A percentile compares a stretch with the other conserved stretches of the same genome.
These are phyloP conservation scores for Pteruthius melanotis DNA, from an alignment of 2,113 vertebrate species.

Conservation along the genomic window DNA sequence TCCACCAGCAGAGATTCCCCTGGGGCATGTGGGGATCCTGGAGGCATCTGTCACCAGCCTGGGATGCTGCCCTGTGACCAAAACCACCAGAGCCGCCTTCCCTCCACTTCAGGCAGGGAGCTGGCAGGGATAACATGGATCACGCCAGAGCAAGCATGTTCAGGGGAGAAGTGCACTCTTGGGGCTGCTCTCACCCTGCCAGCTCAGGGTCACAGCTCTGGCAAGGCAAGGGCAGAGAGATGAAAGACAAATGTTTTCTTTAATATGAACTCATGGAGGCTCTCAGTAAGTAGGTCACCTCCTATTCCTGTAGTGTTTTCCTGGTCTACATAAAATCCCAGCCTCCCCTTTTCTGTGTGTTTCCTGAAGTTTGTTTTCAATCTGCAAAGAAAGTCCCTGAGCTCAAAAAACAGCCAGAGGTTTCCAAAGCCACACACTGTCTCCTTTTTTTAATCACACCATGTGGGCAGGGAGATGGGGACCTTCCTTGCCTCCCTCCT, in stretches of 20 bases:
- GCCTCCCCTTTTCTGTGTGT: not conserved
- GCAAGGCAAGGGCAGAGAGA: not conserved
- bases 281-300: slow-evolving; percentile 48
- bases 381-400: slow-evolving; percentile 10
- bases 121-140: not conserved
- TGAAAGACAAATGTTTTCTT: slow-evolving; percentile 7
- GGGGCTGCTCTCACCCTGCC: not conserved
- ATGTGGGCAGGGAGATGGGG: not conserved
- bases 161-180: not conserved
- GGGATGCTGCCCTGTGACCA: not conserved
- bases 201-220: not conserved
- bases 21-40: accelerated
- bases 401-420: not conserved
- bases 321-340: not conserved
- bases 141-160: accelerated
- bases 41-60: not conserved
- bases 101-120: accelerated
- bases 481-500: not conserved
- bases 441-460: not conserved
- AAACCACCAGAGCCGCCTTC: not conserved
- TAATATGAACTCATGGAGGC: not conserved
- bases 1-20: accelerated
- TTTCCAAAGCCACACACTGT: not conserved
- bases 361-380: slow-evolving; percentile 20
- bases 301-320: not conserved